These are phyloP conservation scores for Mantis religiosa DNA, from an alignment of 2,888 invertebrate genomes.

Conservation along the genomic window DNA sequence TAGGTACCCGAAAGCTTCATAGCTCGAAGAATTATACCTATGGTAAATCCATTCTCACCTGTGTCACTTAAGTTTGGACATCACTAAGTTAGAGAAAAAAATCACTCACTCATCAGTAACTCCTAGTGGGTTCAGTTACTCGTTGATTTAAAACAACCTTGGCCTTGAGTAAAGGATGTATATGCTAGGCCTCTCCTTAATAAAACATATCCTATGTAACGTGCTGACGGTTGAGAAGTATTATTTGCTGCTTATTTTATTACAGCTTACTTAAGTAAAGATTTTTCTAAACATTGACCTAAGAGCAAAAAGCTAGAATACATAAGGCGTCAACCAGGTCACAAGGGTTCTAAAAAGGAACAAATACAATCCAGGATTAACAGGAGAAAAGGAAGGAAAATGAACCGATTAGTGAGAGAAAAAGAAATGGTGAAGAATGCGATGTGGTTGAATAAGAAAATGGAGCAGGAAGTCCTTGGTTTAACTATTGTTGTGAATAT, in stretches of 20 bases:
- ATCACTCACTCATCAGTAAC: too few relatives aligned
- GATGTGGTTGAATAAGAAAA: not conserved
- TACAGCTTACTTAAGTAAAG: not conserved
- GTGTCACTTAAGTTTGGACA: too few relatives aligned
- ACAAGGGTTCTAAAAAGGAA: not conserved
- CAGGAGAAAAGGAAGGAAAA: not conserved
- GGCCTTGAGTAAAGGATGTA: too few relatives aligned
- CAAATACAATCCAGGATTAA: not conserved
- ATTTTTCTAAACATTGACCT: not conserved
- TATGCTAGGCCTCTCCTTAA: too few relatives aligned
- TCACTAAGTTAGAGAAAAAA: too few relatives aligned
- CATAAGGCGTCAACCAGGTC: not conserved
- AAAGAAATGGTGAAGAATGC: not conserved
- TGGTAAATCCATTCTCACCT: too few relatives aligned
- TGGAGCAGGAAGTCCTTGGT: not conserved
- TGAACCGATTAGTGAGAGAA: not conserved
- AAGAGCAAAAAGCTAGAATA: not conserved
- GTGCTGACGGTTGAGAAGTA: not conserved
- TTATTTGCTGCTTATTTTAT: not conserved
- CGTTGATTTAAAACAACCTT: too few relatives aligned
- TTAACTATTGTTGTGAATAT: not conserved
- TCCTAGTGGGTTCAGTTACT: too few relatives aligned
- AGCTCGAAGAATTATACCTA: too few relatives aligned
- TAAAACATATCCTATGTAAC: too few relatives aligned
- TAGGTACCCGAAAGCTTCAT: too few relatives aligned